phyloP scores from a whole-genome alignment of 2,797 vertebrate species.

The Mustela erminea region DNA sequence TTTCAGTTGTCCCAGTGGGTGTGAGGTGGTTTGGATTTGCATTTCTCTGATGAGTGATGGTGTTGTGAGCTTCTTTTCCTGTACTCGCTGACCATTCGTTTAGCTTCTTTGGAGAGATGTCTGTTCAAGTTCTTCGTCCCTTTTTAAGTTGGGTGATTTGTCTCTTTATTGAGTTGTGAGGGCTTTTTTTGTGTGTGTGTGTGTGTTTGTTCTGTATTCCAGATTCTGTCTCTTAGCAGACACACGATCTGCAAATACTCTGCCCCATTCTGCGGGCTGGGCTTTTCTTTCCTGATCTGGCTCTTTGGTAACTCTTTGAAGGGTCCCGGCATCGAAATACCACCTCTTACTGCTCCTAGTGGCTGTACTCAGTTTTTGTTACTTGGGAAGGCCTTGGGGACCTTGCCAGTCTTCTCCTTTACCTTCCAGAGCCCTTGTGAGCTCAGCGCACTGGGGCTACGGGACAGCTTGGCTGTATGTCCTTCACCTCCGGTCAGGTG shows the following conservation, averaged over 20 bases:
- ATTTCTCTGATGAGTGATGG: conserved; percentile 3
- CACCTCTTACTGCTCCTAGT: not conserved
- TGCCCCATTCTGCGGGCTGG: not conserved
- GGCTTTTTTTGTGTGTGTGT: not conserved
- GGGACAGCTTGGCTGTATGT: not conserved
- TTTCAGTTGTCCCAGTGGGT: not conserved
- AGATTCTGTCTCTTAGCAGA: not conserved
- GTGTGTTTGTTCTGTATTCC: not conserved
- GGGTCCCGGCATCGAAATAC: not conserved
- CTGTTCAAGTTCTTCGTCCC: not conserved
- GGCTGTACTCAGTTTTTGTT: not conserved
- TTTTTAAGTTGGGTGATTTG: conserved; percentile 25
- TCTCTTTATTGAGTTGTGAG: conserved; percentile 37
- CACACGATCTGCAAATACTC: not conserved
- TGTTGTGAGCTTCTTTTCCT: not conserved
- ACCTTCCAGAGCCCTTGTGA: not conserved
- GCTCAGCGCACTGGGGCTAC: not conserved
- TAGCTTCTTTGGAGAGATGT: not conserved
- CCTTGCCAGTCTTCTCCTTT: not conserved
- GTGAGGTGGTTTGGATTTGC: conserved; percentile 31
- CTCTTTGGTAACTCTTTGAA: not conserved
- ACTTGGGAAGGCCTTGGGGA: not conserved
- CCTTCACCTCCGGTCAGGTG: not conserved
- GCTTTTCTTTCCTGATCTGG: not conserved
- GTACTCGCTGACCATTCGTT: not conserved